Percentiles rank a stretch among this genome's conserved stretches.
phyloP scores from a whole-genome alignment of 2,888 invertebrate genomes.

The Leptopilina myrica region DNA sequence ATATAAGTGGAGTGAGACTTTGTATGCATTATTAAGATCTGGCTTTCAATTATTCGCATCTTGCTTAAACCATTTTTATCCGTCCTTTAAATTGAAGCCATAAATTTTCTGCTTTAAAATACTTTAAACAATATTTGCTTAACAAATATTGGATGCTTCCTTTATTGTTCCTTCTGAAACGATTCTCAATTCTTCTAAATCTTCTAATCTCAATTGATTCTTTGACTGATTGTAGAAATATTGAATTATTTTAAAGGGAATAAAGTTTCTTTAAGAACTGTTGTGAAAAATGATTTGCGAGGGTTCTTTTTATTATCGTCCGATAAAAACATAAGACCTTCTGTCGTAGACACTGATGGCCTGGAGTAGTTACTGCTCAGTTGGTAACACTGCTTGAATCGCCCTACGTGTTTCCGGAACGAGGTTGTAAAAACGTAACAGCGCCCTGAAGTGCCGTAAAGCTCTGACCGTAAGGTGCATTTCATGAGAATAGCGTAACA shows the following conservation, averaged over 20 bases:
- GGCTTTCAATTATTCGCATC: conserved; percentile 3
- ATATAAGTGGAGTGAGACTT: conserved; percentile 13
- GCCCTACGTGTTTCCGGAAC: conserved; percentile 66
- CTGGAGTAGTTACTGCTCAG: conserved; percentile 34
- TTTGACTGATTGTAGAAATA: neutral
- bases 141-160: too few relatives aligned
- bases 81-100: neutral
- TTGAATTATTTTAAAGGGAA: conserved; percentile 7
- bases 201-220: conserved; percentile 1
- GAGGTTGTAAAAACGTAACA: conserved; percentile 76
- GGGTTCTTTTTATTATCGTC: conserved; percentile 36
- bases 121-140: too few relatives aligned
- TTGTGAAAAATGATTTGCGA: conserved; percentile 30
- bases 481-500: conserved; percentile 68
- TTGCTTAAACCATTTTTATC: neutral
- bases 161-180: neutral
- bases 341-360: conserved; percentile 39
- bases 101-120: neutral
- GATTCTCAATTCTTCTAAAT: neutral
- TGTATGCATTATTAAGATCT: conserved; percentile 8
- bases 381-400: conserved; percentile 63
- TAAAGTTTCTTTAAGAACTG: conserved; percentile 20
- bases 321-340: conserved; percentile 39
- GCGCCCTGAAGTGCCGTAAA: conserved; percentile 75
- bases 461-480: conserved; percentile 74